phyloP scores from a whole-genome alignment of 1,140 invertebrate species.

The Hermetia illucens region DNA sequence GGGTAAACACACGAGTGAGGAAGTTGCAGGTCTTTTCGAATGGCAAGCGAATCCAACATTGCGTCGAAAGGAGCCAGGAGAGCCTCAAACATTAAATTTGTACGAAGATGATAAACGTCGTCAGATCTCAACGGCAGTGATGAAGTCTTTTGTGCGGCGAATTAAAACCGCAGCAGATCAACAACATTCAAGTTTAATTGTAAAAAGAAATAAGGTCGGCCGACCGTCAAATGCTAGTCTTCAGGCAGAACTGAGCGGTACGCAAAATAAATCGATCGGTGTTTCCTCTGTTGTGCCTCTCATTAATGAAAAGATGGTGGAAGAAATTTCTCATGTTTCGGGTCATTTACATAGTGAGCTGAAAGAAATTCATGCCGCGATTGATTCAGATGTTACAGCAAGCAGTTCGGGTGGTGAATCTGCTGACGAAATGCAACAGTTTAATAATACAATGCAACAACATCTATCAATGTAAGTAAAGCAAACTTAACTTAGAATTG shows the following conservation, averaged over 20 bases:
- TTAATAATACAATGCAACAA: slow-evolving; percentile 61
- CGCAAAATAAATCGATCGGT: slow-evolving; percentile 36
- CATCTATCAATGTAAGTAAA: slow-evolving; percentile 60
- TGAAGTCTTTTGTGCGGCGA: slow-evolving; percentile 20
- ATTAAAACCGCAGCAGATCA: slow-evolving; percentile 17
- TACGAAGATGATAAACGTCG: slow-evolving; percentile 20
- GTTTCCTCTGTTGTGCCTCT: slow-evolving; percentile 27
- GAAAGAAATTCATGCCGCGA: slow-evolving; percentile 48
- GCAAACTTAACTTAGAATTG: too few relatives aligned
- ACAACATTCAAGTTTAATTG: slow-evolving; percentile 12
- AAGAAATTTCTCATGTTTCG: slow-evolving; percentile 44
- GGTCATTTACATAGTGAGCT: slow-evolving; percentile 56
- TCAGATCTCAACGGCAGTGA: slow-evolving; percentile 17
- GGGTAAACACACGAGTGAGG: slow-evolving; percentile 58
- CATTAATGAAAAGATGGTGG: slow-evolving; percentile 34
- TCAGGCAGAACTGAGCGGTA: slow-evolving; percentile 17
- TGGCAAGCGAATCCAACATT: slow-evolving; percentile 41
- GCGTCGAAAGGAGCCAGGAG: slow-evolving; percentile 25
- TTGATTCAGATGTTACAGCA: slow-evolving; percentile 86
- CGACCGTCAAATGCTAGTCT: slow-evolving; percentile 23
- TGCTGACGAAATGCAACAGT: slow-evolving; percentile 73
- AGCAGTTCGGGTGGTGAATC: slow-evolving; percentile 89
- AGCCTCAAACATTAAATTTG: background rate
- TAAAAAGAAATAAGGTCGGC: slow-evolving; percentile 10
- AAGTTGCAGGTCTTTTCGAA: slow-evolving; percentile 57